Base-by-base conservation (phyloP, 2,888 invertebrate genomes). In the Pristionchus exspectatus region DNA sequence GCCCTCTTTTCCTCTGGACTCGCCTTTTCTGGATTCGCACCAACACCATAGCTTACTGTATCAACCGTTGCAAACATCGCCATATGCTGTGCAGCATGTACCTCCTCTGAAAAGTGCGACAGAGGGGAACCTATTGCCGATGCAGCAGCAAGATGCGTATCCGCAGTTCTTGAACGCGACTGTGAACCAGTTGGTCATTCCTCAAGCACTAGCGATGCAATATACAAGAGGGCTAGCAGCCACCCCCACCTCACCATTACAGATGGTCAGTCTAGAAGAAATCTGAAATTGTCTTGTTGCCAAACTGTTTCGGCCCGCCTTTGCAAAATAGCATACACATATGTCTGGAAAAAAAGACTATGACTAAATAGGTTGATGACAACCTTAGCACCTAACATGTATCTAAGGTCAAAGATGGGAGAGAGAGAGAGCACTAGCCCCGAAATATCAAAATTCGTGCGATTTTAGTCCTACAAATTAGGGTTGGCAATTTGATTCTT, bases 201-300 rank as follows among this genome's bases (percentile, higher is more conserved):
- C 59, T 24, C 69, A 69, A 1, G 69, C 27, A 69, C 69, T 69
- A 7, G 33, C 33, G 69, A 30, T 30, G 69, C 69, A 33, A 69
- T 69, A 30, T 69, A 27, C 33, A 12, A 12, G 18, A 16, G 30
- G 69, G 16, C 30, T 10, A 30, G 1, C 16, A 27, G 10, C 16
- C 5, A 16, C 21, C 12, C 30, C 69, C 30, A 69, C 10, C 33
- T 33, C 69, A 1, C 14, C 16, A 16, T 10, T 9, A 1, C 33
- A 50, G 44, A 50, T 72, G 72, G 72, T 72, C 72, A 72, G 72
- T 72, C 30, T 30, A 72, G 72, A 3, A 30, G 72, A 72, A 33
- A 72, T 3, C 44, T 9, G 10, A 50, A 50, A 50, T 7, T 50
- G 44, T 50, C 9, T 14, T 16, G 2, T 30, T 30, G 30, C 33